Base-by-base conservation (phyloP, 2,888 invertebrate species). In the Phorcus lineatus region DNA sequence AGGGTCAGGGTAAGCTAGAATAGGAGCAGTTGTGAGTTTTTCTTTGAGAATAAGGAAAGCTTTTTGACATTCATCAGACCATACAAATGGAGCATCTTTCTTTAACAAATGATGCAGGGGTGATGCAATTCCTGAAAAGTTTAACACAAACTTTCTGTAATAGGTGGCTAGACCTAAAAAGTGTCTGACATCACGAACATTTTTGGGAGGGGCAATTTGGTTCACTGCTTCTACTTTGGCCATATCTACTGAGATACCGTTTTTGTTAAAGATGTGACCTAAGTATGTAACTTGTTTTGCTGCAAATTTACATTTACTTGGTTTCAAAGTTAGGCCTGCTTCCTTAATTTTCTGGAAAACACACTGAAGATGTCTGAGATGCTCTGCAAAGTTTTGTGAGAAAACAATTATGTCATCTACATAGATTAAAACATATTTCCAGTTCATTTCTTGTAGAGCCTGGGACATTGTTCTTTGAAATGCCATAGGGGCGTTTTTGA, bases 71-170 rank as follows among this genome's bases (percentile, higher is more conserved):
- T 77, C 31, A 11, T 22, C 54, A 9, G 77, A 40, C 80, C 80
- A 80, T 11, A 13, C 7, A n/a, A 78, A 80, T 22, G 67, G 54
- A n/a, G 66, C 54, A 40, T 54, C 74, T 52, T 80, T 80, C 31
- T 70, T 47, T 17, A 77, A 24, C 4, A 78, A 28, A 24, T 53
- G 4, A 31, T 28, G 22, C 13, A 80, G 2, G 19, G 78, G 67
- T 19, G 70, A 17, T 13, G 70, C 70, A 17, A 55, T 54, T 19
- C 83, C 67, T 1, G 91, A 79, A 11, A 91, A 83, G 28, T 88
- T 86, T 17, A 88, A 85, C 0, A 92, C 83, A 86, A 93, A 93
- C 76, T 88, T 87, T 7, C 89, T 86, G 82, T 93, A 93, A 85
- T 91, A 93, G 85, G n/a, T n/a, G n/a, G 84, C 85, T 6, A 85